These are phyloP conservation scores for Patella caerulea DNA, from an alignment of 2,888 invertebrate species.

Conservation along the genomic window DNA sequence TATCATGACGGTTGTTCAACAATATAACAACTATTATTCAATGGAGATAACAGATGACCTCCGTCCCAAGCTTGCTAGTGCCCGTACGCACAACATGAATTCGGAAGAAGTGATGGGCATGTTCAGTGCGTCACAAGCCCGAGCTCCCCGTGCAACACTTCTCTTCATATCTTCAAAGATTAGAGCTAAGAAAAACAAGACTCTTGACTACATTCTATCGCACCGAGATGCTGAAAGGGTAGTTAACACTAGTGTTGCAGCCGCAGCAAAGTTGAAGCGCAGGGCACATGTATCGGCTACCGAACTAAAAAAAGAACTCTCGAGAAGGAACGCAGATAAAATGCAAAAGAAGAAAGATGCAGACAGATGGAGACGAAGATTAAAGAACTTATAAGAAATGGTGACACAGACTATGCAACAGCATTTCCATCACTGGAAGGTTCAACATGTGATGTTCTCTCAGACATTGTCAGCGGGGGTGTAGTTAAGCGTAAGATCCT, in stretches of 20 bases:
- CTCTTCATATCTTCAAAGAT: conserved; percentile 28
- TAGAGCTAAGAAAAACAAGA: conserved; percentile 16
- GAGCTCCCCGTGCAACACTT: conserved; percentile 30
- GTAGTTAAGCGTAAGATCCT: conserved; percentile 24
- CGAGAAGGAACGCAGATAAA: conserved; percentile 7
- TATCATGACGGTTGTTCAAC: conserved; percentile 24
- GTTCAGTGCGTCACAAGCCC: conserved; percentile 27
- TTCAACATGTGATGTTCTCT: not conserved
- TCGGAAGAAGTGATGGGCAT: conserved; percentile 37
- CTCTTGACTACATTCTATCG: not conserved
- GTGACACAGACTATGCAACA: not conserved
- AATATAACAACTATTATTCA: conserved; percentile 29
- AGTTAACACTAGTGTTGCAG: not conserved
- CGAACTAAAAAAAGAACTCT: conserved; percentile 12
- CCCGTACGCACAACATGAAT: conserved; percentile 33
- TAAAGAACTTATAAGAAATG: not conserved
- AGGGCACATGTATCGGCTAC: too few species aligned
- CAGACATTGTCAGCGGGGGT: conserved; percentile 23
- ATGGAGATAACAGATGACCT: conserved; percentile 23
- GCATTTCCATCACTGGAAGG: not conserved
- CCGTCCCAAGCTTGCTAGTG: conserved; percentile 5
- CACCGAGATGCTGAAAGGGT: conserved; percentile 18
- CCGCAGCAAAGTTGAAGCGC: too few species aligned
- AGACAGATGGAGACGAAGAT: conserved; percentile 20
- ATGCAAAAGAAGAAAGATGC: conserved; percentile 12